phyloP scores from a whole-genome alignment of 2,113 vertebrate species.

The Melierax canorus region DNA sequence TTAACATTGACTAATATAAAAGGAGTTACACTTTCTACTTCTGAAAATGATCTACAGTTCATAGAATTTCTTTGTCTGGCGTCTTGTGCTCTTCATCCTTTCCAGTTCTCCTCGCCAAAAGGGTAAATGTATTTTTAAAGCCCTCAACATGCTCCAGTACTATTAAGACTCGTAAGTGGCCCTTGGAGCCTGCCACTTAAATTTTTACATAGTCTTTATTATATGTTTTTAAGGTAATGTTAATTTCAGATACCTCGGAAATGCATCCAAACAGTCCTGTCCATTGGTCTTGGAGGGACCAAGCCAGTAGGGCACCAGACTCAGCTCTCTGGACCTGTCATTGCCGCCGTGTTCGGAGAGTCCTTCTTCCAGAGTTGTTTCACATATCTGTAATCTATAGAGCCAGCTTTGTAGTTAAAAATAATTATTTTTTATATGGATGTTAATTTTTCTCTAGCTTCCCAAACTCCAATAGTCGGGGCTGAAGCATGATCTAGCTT shows the following conservation, averaged over 20 bases:
- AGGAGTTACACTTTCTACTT: not conserved
- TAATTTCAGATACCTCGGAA: not conserved
- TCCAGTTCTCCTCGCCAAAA: not conserved
- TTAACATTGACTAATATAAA: not conserved
- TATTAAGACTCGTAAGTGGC: not conserved
- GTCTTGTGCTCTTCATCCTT: not conserved
- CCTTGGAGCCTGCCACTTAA: not conserved
- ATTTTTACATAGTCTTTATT: not conserved
- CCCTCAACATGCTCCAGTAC: not conserved
- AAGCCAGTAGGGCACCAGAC: not conserved
- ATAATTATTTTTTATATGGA: not conserved
- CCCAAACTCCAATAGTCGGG: not conserved
- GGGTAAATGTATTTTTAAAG: slow-evolving; percentile 32
- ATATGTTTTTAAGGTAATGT: not conserved
- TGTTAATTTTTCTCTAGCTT: not conserved
- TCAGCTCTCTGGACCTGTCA: not conserved
- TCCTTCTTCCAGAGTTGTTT: not conserved
- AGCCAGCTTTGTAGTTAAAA: not conserved
- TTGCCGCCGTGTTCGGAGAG: not conserved
- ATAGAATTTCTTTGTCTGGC: not conserved
- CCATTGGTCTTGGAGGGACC: not conserved
- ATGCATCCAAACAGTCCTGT: not conserved
- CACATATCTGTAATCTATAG: not conserved
- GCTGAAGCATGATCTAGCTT: not conserved
- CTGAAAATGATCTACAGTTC: not conserved